Evolutionary conservation across 2,797 vertebrate species (phyloP).

Genomic region (Paramormyrops hopkinsi): DNA sequence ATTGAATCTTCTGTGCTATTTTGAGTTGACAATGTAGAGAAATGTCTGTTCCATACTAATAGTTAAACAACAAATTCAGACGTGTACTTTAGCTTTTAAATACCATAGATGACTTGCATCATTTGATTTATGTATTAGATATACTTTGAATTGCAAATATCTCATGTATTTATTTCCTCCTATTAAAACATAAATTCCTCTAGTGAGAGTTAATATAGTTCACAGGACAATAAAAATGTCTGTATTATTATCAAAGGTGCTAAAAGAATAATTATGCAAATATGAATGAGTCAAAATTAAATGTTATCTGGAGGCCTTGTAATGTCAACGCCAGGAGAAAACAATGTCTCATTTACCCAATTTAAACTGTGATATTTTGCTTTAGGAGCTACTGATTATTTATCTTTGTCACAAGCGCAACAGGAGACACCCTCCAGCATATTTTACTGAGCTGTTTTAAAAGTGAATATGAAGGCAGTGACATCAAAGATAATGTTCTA

Average conservation of each 20-base stretch:
- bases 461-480: neutral
- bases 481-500: neutral
- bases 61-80: neutral
- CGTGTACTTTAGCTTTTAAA: neutral
- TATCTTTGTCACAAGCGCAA: neutral
- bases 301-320: neutral
- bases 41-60: neutral
- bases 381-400: neutral
- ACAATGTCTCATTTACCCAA: neutral
- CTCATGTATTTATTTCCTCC: neutral
- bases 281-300: constrained; percentile 8
- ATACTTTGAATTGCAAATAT: neutral
- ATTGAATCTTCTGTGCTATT: constrained; percentile 5
- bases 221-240: neutral
- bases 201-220: neutral
- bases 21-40: neutral
- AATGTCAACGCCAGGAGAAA: neutral
- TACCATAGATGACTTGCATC: constrained; percentile 7
- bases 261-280: constrained; percentile 5
- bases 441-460: neutral
- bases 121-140: neutral
- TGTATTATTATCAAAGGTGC: neutral
- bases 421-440: neutral
- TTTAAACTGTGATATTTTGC: constrained; percentile 10
- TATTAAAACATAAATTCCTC: neutral